Evolutionary conservation across 2,888 invertebrate genomes (phyloP).

Genomic region (Sarcophaga caerulescens): DNA sequence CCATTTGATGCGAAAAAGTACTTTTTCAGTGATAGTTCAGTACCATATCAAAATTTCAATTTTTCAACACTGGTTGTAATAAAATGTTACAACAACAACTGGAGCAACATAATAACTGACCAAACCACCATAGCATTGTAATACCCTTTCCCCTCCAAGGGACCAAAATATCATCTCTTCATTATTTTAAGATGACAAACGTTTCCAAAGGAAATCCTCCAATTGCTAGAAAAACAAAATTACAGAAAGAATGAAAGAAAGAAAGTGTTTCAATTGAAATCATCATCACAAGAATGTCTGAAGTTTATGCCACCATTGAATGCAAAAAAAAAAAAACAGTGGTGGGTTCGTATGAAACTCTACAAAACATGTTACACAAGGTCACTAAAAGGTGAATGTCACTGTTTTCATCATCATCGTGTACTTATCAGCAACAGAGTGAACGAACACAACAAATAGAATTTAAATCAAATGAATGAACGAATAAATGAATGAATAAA

Average conservation of each 20-base stretch:
- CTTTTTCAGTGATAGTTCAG: too few relatives aligned
- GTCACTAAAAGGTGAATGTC: constrained; percentile 49
- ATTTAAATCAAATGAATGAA: too few relatives aligned
- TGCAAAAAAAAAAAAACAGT: constrained; percentile 1
- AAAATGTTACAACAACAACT: too few relatives aligned
- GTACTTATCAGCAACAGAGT: not conserved
- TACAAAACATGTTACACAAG: not conserved
- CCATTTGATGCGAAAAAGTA: too few relatives aligned
- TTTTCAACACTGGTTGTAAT: too few relatives aligned
- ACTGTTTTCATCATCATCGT: not conserved
- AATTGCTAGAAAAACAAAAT: not conserved
- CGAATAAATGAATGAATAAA: too few relatives aligned
- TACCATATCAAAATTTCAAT: too few relatives aligned
- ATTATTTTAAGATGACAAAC: too few relatives aligned
- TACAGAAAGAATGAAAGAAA: not conserved
- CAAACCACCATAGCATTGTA: too few relatives aligned
- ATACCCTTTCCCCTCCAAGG: too few relatives aligned
- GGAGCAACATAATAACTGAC: too few relatives aligned
- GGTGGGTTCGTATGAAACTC: not conserved
- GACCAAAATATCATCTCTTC: too few relatives aligned
- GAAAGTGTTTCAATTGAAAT: not conserved
- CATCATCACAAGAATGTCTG: not conserved
- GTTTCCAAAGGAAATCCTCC: not conserved
- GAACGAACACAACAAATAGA: not conserved
- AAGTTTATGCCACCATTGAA: not conserved